Evolutionary conservation across 2,888 invertebrate genomes (phyloP).

Genomic region (Melieria picta): DNA sequence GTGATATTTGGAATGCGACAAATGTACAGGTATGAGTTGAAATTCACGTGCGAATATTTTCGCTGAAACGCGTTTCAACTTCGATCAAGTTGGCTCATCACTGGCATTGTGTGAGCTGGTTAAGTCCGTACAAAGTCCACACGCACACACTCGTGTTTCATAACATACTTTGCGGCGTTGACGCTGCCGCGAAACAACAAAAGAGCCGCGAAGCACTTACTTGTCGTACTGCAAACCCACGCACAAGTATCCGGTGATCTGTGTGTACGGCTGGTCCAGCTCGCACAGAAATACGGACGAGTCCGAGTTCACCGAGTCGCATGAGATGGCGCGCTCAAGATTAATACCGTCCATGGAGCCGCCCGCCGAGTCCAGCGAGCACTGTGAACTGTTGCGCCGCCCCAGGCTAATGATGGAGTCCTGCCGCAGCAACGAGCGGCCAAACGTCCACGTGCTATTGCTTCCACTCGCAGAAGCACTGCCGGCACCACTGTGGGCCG

Average conservation of each 20-base stretch:
- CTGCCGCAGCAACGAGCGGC: slow-evolving; percentile 59
- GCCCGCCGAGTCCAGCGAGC: slow-evolving; percentile 54
- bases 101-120: too few species aligned
- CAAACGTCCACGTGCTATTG: slow-evolving; percentile 58
- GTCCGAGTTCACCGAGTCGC: slow-evolving; percentile 84
- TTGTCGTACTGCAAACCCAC: slow-evolving; percentile 82
- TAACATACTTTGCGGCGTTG: too few species aligned
- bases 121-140: too few species aligned
- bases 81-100: too few species aligned
- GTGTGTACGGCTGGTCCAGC: slow-evolving; percentile 75
- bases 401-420: slow-evolving; percentile 58
- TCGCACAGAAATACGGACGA: slow-evolving; percentile 78
- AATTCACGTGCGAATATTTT: too few species aligned
- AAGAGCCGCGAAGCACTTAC: slow-evolving; percentile 65
- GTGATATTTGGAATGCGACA: too few species aligned
- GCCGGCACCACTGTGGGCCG: slow-evolving; percentile 32
- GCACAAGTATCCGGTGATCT: slow-evolving; percentile 79
- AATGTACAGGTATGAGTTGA: too few species aligned
- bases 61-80: too few species aligned
- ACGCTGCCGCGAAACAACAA: too few species aligned
- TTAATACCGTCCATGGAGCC: slow-evolving; percentile 60
- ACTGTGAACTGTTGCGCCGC: slow-evolving; percentile 62
- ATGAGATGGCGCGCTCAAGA: slow-evolving; percentile 74
- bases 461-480: slow-evolving; percentile 38
- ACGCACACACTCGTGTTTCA: too few species aligned